phyloP scores from a whole-genome alignment of 2,888 invertebrate genomes.

The Bombylius major region DNA sequence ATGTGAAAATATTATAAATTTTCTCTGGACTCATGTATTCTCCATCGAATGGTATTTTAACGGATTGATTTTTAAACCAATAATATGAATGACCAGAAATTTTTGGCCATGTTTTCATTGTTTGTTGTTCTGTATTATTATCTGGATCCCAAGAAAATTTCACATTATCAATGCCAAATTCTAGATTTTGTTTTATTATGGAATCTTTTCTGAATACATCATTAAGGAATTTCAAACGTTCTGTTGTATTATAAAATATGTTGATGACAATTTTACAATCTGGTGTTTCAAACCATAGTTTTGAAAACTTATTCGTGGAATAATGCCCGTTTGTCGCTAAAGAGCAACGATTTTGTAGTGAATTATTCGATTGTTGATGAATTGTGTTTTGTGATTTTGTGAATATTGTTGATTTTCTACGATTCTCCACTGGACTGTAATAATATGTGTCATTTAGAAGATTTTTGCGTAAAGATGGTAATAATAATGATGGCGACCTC shows the following conservation, averaged over 20 bases:
- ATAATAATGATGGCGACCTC: no score
- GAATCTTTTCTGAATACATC: background rate
- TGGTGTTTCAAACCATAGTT: background rate
- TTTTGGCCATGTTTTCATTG: conserved; percentile 17
- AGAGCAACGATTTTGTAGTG: background rate
- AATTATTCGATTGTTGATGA: no score
- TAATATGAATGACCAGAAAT: conserved; percentile 26
- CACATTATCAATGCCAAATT: conserved; percentile 27
- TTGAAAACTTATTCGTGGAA: background rate
- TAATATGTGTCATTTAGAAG: no score
- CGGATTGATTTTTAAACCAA: conserved; percentile 29
- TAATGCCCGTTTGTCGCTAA: background rate
- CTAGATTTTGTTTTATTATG: background rate
- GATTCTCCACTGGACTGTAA: no score
- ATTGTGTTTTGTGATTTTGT: no score
- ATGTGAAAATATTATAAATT: conserved; percentile 23
- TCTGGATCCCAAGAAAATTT: conserved; percentile 17
- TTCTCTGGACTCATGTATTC: conserved; percentile 21
- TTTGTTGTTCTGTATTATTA: conserved; percentile 4
- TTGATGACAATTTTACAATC: background rate
- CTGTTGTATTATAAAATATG: background rate
- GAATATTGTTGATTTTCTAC: no score
- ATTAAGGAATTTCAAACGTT: background rate
- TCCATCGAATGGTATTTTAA: conserved; percentile 28
- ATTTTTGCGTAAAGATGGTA: no score